Evolutionary conservation across 2,113 vertebrate genomes (phyloP), one percentile per base, ranked within the genome.

Genomic region (Tragelaphus strepsiceros): DNA sequence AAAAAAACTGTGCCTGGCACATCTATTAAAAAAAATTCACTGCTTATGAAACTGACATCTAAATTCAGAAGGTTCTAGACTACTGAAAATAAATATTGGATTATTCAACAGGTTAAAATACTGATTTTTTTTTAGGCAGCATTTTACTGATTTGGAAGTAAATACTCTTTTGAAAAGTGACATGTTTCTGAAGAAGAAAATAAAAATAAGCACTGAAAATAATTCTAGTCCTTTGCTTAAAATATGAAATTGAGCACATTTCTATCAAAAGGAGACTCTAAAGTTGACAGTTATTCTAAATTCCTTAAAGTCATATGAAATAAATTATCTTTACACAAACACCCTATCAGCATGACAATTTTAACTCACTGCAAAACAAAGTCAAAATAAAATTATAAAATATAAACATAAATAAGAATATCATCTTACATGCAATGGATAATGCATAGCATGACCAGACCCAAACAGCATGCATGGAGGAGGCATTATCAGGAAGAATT

Each of bases 401-500:
- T 43, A 35, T 90, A 98, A 98, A 98, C 96, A 90, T 53, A 98
- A 98, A 98, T 92, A 32, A 97, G 88, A 58, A 74, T 77, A 74
- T 98, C 95, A 97, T 98, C 99, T 99, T 99, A 99, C 99, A 99
- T 99, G 99, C 99, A 99, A 97, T 97, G 98, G 98, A 98, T 98
- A 98, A 98, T 86, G 98, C 98, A 99, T 97, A 99, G 98, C 97
- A 99, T 98, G 98, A 98, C 93, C 99, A 99, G 98, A 98, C 98
- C 99, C 99, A 99, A 98, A 98, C 98, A 98, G 98, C 99, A 99
- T 99, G 99, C 99, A 99, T 97, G 98, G 98, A 98, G 98, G 94
- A 98, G 98, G 96, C 97, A 98, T 98, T 98, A 98, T 97, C 98
- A 98, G 98, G 98, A 95, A 98, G 98, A 98, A 98, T 98, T 97